Evolutionary conservation across 2,888 invertebrate genomes (phyloP), one percentile per base, ranked within the genome.

Genomic region (Lottia gigantea): DNA sequence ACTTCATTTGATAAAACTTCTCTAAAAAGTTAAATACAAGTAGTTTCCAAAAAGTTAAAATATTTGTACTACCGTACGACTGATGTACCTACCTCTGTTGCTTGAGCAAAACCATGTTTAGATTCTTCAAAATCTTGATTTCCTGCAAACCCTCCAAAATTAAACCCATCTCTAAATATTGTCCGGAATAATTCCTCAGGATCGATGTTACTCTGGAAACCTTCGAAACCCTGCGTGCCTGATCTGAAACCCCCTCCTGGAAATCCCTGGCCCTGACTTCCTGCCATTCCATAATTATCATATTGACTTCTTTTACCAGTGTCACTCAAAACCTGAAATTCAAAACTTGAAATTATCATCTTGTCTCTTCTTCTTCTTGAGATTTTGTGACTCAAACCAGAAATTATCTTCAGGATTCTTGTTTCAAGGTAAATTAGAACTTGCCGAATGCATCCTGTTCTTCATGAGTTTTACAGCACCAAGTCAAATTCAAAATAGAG

Each of bases 151-250:
- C 83, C 85, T 61, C 80, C 77, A 69, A 78, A 78, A 47, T 80
- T 79, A 67, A 87, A 85, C 16, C 87, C 88, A 77, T 90, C 87
- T 15, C 90, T 90, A 88, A 98, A 98, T 83, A 98, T 98, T 89
- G 95, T 96, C 68, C 97, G 92, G 90, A 98, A 98, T 55, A 99
- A 89, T 88, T 99, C 98, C 86, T 99, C 98, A 0, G 98, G 97
- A 89, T 98, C 96, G 79, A 98, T 93, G 12, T 67, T 73, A 40
- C 80, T 73, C 46, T 77, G 78, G 70, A 82, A 83, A 66, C 80
- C 75, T 68, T 83, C 81, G 82, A 84, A 85, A 25, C 83, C 82
- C 80, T 71, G 12, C n/a, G 69, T 70, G 70, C 62, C 71, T 66
- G 49, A 73, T 71, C 72, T 78, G 64, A 45, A 71, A 12, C 77